Percentiles rank a stretch among this genome's conserved stretches.
phyloP scores from a whole-genome alignment of 2,888 invertebrate genomes.

The Gibbula magus region DNA sequence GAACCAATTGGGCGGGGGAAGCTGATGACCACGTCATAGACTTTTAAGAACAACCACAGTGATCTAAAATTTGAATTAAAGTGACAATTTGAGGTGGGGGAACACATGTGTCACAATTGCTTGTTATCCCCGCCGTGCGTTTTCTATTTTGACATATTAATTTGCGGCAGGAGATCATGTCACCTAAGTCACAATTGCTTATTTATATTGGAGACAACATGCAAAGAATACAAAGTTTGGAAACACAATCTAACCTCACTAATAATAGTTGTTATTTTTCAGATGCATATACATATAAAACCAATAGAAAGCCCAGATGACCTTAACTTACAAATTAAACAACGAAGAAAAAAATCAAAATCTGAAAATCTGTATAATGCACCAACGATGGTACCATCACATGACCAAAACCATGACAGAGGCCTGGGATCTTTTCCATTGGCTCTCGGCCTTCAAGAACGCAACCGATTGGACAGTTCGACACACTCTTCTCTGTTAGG shows the following conservation, averaged over 20 bases:
- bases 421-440: constrained; percentile 9
- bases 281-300: constrained; percentile 58
- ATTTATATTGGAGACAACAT: not conserved
- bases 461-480: not conserved
- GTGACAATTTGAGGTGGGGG: no score
- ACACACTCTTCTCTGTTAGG: constrained; percentile 17
- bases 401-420: constrained; percentile 19
- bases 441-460: constrained; percentile 12
- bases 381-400: constrained; percentile 45
- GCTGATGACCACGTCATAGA: no score
- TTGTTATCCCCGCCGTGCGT: no score
- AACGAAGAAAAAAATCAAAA: constrained; percentile 38
- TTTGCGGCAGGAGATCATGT: no score
- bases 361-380: constrained; percentile 36
- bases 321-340: constrained; percentile 32
- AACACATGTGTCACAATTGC: no score
- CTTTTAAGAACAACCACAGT: no score
- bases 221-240: not conserved
- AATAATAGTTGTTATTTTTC: constrained; percentile 26
- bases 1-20: no score
- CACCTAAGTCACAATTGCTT: not conserved
- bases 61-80: no score
- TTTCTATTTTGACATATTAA: no score
- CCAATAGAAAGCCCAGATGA: constrained; percentile 41
- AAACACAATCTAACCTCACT: not conserved